Base-by-base conservation (phyloP, 2,113 vertebrate genomes). In the Corythornis cristatus region DNA sequence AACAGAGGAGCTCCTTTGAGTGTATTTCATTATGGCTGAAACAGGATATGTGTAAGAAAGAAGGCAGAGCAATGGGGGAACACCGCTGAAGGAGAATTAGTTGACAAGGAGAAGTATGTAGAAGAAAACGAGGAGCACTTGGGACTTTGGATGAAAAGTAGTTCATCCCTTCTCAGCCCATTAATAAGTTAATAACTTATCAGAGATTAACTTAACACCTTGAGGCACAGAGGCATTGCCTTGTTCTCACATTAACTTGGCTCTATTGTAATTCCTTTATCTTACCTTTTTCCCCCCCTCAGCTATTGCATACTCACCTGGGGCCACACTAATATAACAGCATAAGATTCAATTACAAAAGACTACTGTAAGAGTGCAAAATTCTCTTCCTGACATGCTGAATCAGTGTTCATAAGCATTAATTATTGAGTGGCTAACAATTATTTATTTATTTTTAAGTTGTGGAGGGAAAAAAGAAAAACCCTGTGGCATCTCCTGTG, bases 101-200 rank as follows among this genome's bases (percentile, higher is more conserved):
- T 94, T 96, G 91, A 95, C 95, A 93, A 90, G 91, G 78, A 95
- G 92, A 88, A 92, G 84, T 86, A 46, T 48, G 51, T 95, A 72
- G 86, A 97, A 96, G 95, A 95, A 92, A 93, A 94, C 6, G 73
- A 85, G 80, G 81, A 95, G 93, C 93, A 94, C 94, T 76, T 89
- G 95, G 96, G 97, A 96, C 94, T 95, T 93, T 89, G 94, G 94
- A 93, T 96, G 89, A 96, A 97, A 97, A 96, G 94, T 96, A 97
- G 96, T 97, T 96, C 96, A 96, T 97, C 95, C 96, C 78, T 97
- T 97, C 95, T 92, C 96, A 97, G 92, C 93, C 94, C 96, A 97
- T 97, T 97, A 97, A 97, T 97, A 97, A 97, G 95, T 97, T 97
- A 97, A 97, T 97, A 97, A 97, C 86, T 97, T 97, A 97, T 97